phyloP scores from a whole-genome alignment of 2,797 vertebrate genomes.

The Amniataba percoides region DNA sequence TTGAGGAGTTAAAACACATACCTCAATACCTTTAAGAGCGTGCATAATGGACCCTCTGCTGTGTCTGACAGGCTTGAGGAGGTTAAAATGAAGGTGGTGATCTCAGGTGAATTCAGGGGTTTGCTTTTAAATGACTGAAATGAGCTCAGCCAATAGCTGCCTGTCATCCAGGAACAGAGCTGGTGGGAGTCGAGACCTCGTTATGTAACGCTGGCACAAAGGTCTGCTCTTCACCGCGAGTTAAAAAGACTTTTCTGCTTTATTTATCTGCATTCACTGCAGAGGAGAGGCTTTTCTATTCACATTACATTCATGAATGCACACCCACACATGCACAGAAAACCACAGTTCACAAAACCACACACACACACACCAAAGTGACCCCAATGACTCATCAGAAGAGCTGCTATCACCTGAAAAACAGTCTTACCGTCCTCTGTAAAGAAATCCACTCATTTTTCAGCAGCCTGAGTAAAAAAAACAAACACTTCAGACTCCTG shows the following conservation, averaged over 20 bases:
- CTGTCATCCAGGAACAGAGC: constrained; percentile 17
- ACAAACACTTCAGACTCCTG: constrained; percentile 14
- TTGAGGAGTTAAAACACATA: background rate
- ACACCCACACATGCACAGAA: constrained; percentile 9
- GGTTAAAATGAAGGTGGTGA: constrained; percentile 16
- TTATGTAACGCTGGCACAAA: constrained; percentile 56
- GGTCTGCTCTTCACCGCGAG: constrained; percentile 22
- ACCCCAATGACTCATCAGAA: constrained; percentile 26
- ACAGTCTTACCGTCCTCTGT: constrained; percentile 83
- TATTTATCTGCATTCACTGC: constrained; percentile 1
- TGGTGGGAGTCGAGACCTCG: constrained; percentile 19
- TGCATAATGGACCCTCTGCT: background rate
- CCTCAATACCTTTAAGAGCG: background rate
- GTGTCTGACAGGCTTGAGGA: background rate
- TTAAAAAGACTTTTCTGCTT: background rate
- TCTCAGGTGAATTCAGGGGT: background rate
- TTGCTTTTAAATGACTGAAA: constrained; percentile 34
- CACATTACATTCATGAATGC: constrained; percentile 11
- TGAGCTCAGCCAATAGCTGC: constrained; percentile 41
- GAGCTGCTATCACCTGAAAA: constrained; percentile 2
- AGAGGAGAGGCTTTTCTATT: constrained; percentile 21
- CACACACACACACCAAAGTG: background rate
- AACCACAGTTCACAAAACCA: constrained; percentile 5
- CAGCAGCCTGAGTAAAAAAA: constrained; percentile 30
- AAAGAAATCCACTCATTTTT: constrained; percentile 84